Conservation (phyloP, 1,140 invertebrate genomes). For the Drosophila lini region DNA sequence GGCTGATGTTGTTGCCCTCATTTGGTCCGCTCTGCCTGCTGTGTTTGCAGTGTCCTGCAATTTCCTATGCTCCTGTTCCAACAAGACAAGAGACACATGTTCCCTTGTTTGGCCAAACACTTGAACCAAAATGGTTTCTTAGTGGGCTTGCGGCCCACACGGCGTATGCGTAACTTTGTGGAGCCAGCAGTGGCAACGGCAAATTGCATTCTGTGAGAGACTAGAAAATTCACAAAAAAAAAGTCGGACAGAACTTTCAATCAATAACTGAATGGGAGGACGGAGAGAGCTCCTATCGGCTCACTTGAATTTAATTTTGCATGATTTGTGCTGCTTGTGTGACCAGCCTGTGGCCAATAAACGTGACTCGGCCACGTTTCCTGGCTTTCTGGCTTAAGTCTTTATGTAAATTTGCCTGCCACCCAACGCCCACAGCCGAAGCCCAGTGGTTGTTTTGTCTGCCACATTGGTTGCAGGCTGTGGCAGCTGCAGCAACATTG, state of each 20-base stretch:
- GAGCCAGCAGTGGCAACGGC: background rate
- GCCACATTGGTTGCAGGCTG: conserved; percentile 52
- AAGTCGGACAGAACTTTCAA: conserved; percentile 12
- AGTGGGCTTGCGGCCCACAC: conserved; percentile 15
- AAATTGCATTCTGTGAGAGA: conserved; percentile 38
- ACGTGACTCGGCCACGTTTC: conserved; percentile 73
- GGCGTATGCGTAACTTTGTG: conserved; percentile 42
- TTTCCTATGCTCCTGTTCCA: conserved; percentile 20
- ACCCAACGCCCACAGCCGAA: background rate
- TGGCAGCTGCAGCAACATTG: conserved; percentile 53
- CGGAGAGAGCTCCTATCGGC: conserved; percentile 4
- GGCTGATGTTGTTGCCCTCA: background rate
- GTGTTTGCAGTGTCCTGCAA: conserved; percentile 25
- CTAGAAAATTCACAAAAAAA: conserved; percentile 14
- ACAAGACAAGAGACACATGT: conserved; percentile 38
- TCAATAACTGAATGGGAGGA: conserved; percentile 39
- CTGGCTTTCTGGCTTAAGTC: conserved; percentile 58
- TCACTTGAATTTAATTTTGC: conserved; percentile 56
- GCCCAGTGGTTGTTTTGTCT: conserved; percentile 45
- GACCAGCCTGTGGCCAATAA: conserved; percentile 68
- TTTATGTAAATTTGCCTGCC: conserved; percentile 62
- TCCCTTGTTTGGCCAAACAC: conserved; percentile 40
- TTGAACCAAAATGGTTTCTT: conserved; percentile 32
- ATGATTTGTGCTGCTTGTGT: conserved; percentile 52
- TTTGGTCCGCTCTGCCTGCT: background rate